These are phyloP conservation scores for Macaca nemestrina DNA, from an alignment of 2,113 vertebrate species.

Conservation along the genomic window DNA sequence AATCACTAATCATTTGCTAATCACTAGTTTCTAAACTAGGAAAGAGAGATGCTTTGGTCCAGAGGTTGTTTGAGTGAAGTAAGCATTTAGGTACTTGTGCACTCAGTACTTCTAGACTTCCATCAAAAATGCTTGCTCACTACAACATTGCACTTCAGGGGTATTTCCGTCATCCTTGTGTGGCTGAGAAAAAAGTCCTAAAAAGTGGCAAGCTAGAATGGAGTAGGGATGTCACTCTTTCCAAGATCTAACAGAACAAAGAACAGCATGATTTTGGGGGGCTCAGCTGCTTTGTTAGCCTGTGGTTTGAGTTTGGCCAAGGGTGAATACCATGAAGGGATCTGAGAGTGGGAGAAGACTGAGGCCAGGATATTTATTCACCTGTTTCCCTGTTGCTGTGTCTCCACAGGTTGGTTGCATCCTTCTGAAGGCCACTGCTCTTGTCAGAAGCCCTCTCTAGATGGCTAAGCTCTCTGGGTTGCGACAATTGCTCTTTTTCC, in stretches of 20 bases:
- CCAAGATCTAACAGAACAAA: background rate
- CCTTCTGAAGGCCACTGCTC: background rate
- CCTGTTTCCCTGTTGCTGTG: background rate
- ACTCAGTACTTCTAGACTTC: background rate
- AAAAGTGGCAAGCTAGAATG: background rate
- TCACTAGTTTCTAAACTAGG: too few relatives aligned
- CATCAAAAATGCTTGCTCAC: background rate
- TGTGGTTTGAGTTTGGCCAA: background rate
- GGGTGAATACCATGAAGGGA: background rate
- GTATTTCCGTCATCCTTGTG: too few relatives aligned
- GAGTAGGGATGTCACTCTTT: background rate
- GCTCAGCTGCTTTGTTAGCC: background rate
- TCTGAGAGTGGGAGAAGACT: background rate
- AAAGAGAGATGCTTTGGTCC: too few relatives aligned
- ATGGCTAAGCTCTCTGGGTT: background rate
- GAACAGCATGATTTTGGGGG: background rate
- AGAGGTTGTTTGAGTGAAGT: too few relatives aligned
- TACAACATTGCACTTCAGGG: background rate
- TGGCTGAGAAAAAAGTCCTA: background rate
- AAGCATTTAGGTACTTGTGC: background rate
- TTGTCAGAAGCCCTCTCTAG: background rate
- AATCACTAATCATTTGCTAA: too few relatives aligned
- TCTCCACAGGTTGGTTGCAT: background rate
- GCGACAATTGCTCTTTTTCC: background rate
- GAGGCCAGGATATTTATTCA: background rate